Evolutionary conservation across 2,888 invertebrate genomes (phyloP).

Genomic region (Molanna angustata): DNA sequence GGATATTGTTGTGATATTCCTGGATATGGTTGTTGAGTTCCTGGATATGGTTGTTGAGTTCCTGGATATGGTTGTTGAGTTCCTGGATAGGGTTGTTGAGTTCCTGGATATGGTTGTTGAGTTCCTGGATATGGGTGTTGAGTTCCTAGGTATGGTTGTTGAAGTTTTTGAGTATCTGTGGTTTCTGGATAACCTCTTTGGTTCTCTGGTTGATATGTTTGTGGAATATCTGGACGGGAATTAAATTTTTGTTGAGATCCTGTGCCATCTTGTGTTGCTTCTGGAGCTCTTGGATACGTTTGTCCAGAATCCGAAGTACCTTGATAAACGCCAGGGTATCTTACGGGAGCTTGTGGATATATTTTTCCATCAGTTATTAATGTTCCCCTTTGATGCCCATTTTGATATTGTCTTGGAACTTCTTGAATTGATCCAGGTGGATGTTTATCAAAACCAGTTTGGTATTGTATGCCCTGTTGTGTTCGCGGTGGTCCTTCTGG

Average conservation of each 20-base stretch:
- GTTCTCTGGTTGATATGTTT: neutral
- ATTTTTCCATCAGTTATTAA: neutral
- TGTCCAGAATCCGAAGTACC: neutral
- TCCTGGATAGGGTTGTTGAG: neutral
- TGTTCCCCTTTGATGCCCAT: too few relatives aligned
- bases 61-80: neutral
- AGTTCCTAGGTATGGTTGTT: neutral
- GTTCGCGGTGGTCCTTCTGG: neutral
- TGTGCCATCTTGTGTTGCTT: conserved; percentile 18
- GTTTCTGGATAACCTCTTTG: neutral
- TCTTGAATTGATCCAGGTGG: too few relatives aligned
- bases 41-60: conserved; percentile 1
- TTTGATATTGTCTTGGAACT: too few relatives aligned
- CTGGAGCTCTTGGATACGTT: conserved; percentile 1
- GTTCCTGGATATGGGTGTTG: conserved; percentile 1
- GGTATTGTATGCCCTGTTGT: neutral
- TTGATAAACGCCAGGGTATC: neutral
- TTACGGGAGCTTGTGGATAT: neutral
- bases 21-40: neutral
- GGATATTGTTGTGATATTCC: neutral
- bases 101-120: neutral
- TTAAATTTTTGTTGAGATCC: conserved; percentile 7
- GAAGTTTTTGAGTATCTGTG: neutral
- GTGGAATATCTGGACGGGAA: conserved; percentile 1
- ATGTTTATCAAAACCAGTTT: too few relatives aligned